phyloP scores from a whole-genome alignment of 1,140 invertebrate species.

The Leptoteleia sp. region DNA sequence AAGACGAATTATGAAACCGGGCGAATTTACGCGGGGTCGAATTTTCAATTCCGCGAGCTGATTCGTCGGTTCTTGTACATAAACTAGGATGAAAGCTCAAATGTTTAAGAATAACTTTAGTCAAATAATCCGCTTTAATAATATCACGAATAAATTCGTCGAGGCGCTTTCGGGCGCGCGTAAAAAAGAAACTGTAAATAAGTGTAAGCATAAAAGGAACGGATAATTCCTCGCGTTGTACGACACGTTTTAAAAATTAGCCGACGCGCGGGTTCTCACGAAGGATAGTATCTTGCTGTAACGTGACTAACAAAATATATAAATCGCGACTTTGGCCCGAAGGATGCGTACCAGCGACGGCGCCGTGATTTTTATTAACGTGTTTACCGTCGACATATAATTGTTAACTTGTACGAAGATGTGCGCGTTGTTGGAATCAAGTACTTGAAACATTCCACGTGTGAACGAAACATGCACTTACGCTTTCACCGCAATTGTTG shows the following conservation, averaged over 20 bases:
- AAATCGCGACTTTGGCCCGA: constrained; percentile 34
- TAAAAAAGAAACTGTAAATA: not conserved
- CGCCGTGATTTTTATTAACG: constrained; percentile 15
- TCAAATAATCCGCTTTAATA: constrained; percentile 23
- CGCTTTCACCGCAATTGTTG: constrained; percentile 43
- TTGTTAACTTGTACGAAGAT: constrained; percentile 20
- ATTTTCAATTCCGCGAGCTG: constrained; percentile 1
- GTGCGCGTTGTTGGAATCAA: constrained; percentile 34
- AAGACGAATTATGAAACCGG: not conserved
- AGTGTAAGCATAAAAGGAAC: not conserved
- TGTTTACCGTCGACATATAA: constrained; percentile 13
- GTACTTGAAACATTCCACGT: constrained; percentile 63
- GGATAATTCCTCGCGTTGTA: constrained; percentile 27
- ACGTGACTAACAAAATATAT: constrained; percentile 24
- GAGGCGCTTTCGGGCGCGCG: not conserved
- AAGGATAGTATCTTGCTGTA: constrained; percentile 20
- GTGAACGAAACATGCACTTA: constrained; percentile 39
- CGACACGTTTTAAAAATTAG: constrained; percentile 31
- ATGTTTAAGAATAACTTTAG: constrained; percentile 25
- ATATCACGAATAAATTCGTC: constrained; percentile 21
- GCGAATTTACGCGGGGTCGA: too few species aligned
- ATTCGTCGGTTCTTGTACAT: constrained; percentile 31
- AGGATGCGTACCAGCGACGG: constrained; percentile 19
- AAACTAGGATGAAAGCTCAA: constrained; percentile 42
- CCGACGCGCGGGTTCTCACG: constrained; percentile 19